Base-by-base conservation (phyloP, 2,113 vertebrate species). In the Chlorocebus sabaeus region DNA sequence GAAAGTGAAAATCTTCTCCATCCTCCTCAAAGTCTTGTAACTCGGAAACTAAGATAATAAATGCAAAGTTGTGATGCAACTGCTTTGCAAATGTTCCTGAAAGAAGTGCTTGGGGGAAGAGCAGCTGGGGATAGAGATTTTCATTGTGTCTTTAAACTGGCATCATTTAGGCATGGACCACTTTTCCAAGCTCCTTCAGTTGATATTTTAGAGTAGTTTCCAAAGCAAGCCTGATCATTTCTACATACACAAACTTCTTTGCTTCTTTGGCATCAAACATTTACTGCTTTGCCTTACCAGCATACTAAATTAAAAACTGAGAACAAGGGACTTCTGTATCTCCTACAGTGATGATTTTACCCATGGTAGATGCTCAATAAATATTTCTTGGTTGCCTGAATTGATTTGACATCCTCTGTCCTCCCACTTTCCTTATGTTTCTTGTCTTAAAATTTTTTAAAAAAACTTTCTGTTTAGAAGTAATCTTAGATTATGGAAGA, bases 11-110 rank as follows among this genome's bases (percentile, higher is more conserved):
- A 38, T 98, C 98, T 5, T 98, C 97, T 79, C 98, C 98, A n/a
- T 98, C 98, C 8, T 98, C 98, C 88, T 99, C 98, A 89, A 99
- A 98, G 88, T 86, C 94, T 50, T 98, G 98, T 61, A 98, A 96
- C 87, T 98, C 98, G 13, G 98, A 98, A 98, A 98, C 99, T 99
- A 50, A 10, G 48, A 92, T 55, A 73, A 94, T 85, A 68, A 96
- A 45, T 23, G 48, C 72, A 95, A 87, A 79, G 0, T 38, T 35
- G 80, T 52, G 64, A 50, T 81, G 35, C 9, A 43, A 76, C 76
- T 32, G n/a, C 45, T 81, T 97, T 96, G 88, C 32, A 93, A 70
- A 23, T 6, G 13, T 59, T 95, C 93, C 40, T 57, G 35, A 72
- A 87, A 84, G 80, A 92, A 73, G 43, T 82, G 20, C 20, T 73